Base-by-base conservation (phyloP, 2,113 vertebrate genomes). In the Cololabis saira region DNA sequence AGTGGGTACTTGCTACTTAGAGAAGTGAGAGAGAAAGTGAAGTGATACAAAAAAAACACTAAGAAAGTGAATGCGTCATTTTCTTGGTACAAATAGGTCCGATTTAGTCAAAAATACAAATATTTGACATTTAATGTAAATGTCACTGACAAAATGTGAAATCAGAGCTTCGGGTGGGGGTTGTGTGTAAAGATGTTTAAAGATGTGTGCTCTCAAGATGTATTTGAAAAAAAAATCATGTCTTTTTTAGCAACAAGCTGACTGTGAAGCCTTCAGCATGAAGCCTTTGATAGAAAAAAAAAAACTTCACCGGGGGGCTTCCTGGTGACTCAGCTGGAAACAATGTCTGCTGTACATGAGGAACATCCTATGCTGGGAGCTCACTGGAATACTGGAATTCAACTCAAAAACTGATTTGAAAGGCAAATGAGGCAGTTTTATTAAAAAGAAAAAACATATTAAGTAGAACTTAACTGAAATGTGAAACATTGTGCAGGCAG, bases 71-170 rank as follows among this genome's bases (percentile, higher is more conserved):
- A 40, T 40, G 21, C 15, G 40, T 15, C 24, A 55, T 51, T 71
- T 67, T 41, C 12, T n/a, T 48, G 63, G 43, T 40, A n/a, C 1
- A 52, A 68, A 54, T 48, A 53, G 22, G 17, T 71, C 42, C 16
- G 12, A 41, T 76, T 63, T 17, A 43, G 54, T 71, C 47, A 21
- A 45, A 67, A 75, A 5, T 47, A 27, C 21, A 37, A 63, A 42
- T 42, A 30, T 58, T 50, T 55, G 60, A 67, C 54, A 76, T 74
- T 73, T 65, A 42, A 40, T 17, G 65, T 15, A 71, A 79, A 76
- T 72, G 61, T 63, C 52, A 61, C 15, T 1, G 70, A 71, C 50
- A 61, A 61, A 47, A 53, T n/a, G 22, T 59, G 30, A 50, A 83
- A 71, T 30, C 22, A 22, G 37, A 73, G 50, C 43, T 33, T 67